Base-by-base conservation (phyloP, 2,888 invertebrate species). In the Erebia aethiops region DNA sequence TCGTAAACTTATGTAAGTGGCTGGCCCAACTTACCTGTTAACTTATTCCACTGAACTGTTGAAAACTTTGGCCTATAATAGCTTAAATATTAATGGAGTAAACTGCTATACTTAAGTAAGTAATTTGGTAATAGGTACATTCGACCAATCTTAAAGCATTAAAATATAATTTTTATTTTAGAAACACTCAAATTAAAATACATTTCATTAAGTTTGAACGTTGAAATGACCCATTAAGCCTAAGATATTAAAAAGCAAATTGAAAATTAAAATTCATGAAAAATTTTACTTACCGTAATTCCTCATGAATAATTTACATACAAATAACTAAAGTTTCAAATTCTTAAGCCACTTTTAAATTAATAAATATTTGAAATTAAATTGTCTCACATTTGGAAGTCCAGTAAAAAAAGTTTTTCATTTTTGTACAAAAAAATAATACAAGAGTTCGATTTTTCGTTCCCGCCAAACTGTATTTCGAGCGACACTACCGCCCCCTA, bases 391-490 rank as follows among this genome's bases (percentile, higher is more conserved):
- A 49, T 58, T 26, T 49, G 18, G n/a, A 41, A 52, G 41, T 41
- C 2, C 1, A 2, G 14, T 9, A 21, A 52, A 52, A 10, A 21
- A 0, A 1, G 0, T 18, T 13, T n/a, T 16, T 16, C 8, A 2
- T 35, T 10, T 26, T 8, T 26, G 16, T 7, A 65, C 14, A 57
- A 7, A 60, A 51, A 67, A 46, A 60, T 51, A 58, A 64, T 69
- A 63, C 51, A 67, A 64, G 61, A 69, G 60, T 71, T 71, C 73
- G 71, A 64, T 71, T 71, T 72, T 51, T 64, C 68, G 67, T 84
- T 87, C 86, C 84, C 86, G 87, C 85, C 85, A 82, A 81, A 76
- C 75, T 76, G 71, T 70, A 67, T 54, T 71, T 73, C 69, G 76
- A 71, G 77, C 74, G 77, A 75, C 72, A 75, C 88, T 80, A 79